Percentiles rank a stretch among this genome's conserved stretches.
Conservation (phyloP, 2,113 vertebrate species). For the Felis catus region F.catus_Fca126_mat1.0 CM031415.1:87217001-87217500, state of each 20-base stretch:
- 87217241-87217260: neutral
- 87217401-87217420: neutral
- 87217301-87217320: neutral
- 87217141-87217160: neutral
- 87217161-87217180: neutral
- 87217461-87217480: neutral
- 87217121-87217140: neutral
- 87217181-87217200: neutral
- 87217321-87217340: neutral
- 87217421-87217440: neutral
- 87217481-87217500: neutral
- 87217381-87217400: neutral
- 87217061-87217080: slow-evolving; percentile 36
- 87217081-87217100: neutral
- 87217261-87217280: neutral
- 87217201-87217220: neutral
- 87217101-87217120: neutral
- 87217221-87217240: neutral
- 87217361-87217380: neutral
- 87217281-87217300: neutral
- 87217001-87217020: neutral
- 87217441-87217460: neutral
- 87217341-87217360: neutral
- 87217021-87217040: neutral
- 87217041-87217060: neutral